A percentile compares a stretch with the other conserved stretches of the same genome.
Conservation (phyloP, 2,113 vertebrate genomes). For the Albula goreensis region DNA sequence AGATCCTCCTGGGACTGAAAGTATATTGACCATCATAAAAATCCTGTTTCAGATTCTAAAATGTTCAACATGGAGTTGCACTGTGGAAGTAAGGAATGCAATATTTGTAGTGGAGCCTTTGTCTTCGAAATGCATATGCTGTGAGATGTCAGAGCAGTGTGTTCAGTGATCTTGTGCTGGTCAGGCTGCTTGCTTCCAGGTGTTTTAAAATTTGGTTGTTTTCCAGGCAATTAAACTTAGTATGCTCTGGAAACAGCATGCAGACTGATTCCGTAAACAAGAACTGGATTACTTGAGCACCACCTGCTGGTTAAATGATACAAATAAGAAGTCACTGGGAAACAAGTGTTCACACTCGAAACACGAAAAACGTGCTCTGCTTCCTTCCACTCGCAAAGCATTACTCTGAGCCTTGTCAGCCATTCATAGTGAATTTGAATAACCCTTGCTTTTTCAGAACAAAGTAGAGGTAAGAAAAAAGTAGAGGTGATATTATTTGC, state of each 20-base stretch:
- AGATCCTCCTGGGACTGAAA: constrained; percentile 7
- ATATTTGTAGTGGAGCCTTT: not conserved
- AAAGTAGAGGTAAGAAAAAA: not conserved
- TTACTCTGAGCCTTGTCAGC: not conserved
- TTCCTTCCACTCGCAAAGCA: not conserved
- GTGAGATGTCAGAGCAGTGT: constrained; percentile 27
- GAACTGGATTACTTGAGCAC: constrained; percentile 45
- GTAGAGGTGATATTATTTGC: not conserved
- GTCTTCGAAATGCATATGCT: not conserved
- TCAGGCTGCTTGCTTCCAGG: constrained; percentile 30
- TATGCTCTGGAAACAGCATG: constrained; percentile 31
- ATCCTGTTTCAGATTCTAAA: constrained; percentile 1
- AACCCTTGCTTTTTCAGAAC: not conserved
- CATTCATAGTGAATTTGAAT: not conserved
- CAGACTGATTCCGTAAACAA: constrained; percentile 9
- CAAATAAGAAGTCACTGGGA: no score
- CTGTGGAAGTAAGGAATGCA: not conserved
- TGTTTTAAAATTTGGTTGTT: constrained; percentile 36
- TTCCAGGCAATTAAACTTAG: constrained; percentile 45
- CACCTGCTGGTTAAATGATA: constrained; percentile 39
- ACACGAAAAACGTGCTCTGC: not conserved
- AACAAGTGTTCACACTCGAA: not conserved
- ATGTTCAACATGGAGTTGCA: not conserved
- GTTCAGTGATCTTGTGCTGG: not conserved
- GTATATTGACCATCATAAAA: constrained; percentile 22